phyloP scores from a whole-genome alignment of 2,888 invertebrate genomes.

The Cepaea hortensis region DNA sequence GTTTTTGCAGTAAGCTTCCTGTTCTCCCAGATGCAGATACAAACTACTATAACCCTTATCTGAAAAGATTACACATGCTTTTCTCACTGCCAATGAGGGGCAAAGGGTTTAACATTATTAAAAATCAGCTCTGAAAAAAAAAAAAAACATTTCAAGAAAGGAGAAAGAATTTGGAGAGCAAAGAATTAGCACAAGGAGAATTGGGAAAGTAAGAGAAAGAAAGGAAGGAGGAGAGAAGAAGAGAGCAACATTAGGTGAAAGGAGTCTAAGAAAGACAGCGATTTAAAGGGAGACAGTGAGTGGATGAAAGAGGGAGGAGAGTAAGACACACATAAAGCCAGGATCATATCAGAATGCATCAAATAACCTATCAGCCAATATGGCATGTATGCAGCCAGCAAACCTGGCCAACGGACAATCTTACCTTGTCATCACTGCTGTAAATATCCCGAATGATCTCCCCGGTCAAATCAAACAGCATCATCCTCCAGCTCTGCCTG shows the following conservation, averaged over 20 bases:
- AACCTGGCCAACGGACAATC: not conserved
- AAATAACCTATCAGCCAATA: not conserved
- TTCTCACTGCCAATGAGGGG: too few species aligned
- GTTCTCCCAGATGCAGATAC: not conserved
- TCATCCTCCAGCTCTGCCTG: slow-evolving; percentile 68
- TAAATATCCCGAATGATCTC: slow-evolving; percentile 74
- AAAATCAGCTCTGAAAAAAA: too few species aligned
- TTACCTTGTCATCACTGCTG: slow-evolving; percentile 64
- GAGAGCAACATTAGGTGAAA: too few species aligned
- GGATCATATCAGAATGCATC: not conserved
- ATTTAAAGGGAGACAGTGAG: not conserved
- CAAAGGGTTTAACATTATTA: too few species aligned
- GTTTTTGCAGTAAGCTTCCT: too few species aligned
- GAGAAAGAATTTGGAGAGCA: too few species aligned
- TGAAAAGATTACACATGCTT: too few species aligned
- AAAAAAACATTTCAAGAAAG: too few species aligned
- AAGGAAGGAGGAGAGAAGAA: too few species aligned
- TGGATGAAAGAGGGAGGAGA: not conserved
- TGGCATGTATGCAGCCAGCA: not conserved
- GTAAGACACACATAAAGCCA: not conserved
- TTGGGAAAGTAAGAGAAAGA: too few species aligned
- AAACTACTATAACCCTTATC: too few species aligned
- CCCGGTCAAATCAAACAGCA: slow-evolving; percentile 74
- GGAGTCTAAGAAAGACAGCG: not conserved
- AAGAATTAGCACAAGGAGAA: too few species aligned